Evolutionary conservation across 2,888 invertebrate species (phyloP).

Genomic region (Boloria euphrosyne): DNA sequence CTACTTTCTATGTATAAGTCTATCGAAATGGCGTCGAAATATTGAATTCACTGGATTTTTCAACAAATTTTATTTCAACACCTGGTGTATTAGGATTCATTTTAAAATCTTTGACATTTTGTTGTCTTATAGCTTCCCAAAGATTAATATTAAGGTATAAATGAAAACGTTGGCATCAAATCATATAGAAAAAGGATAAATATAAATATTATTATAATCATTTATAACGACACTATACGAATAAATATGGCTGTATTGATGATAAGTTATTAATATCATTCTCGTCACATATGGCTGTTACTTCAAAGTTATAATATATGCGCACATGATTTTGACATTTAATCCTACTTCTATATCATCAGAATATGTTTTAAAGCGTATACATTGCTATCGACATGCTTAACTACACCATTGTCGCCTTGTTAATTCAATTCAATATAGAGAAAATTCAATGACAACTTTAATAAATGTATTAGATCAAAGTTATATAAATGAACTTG

Average conservation of each 20-base stretch:
- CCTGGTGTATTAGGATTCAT: slow-evolving; percentile 3
- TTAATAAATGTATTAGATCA: slow-evolving; percentile 15
- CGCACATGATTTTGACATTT: not conserved
- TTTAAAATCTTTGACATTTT: not conserved
- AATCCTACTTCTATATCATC: not conserved
- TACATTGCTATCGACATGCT: slow-evolving; percentile 1
- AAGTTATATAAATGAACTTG: slow-evolving; percentile 2
- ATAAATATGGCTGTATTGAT: too few relatives aligned
- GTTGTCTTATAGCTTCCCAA: too few relatives aligned
- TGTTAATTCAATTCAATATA: slow-evolving; percentile 19
- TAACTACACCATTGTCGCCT: slow-evolving; percentile 9
- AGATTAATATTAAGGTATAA: too few relatives aligned
- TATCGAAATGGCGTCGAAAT: slow-evolving; percentile 9
- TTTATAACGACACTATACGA: too few relatives aligned
- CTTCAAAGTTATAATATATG: slow-evolving; percentile 6
- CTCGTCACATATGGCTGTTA: too few relatives aligned
- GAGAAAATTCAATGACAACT: slow-evolving; percentile 12
- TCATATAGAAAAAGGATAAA: too few relatives aligned
- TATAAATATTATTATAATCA: too few relatives aligned
- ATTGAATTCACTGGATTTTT: slow-evolving; percentile 5
- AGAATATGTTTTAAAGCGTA: slow-evolving; percentile 4
- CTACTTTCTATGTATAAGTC: slow-evolving; percentile 3
- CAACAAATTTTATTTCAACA: not conserved
- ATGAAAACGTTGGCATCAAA: too few relatives aligned
- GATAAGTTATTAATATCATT: too few relatives aligned